Base-by-base conservation (phyloP, 2,113 vertebrate species). In the Lampris megalopsis region DNA sequence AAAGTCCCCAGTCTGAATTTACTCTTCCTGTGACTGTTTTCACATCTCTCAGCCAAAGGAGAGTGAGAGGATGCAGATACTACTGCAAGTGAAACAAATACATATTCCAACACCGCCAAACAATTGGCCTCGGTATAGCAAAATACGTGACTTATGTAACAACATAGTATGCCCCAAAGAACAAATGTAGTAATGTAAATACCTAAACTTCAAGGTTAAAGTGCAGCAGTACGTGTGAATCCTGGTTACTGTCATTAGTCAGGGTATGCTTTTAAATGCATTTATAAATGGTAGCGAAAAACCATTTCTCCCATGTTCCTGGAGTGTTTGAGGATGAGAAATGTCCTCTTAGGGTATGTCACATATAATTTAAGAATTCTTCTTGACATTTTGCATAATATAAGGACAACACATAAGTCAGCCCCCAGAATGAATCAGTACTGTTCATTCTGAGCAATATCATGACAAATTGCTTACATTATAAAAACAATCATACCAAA, bases 11-110 rank as follows among this genome's bases (percentile, higher is more conserved):
- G 93, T 86, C 93, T 84, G 84, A 94, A 94, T 95, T 93, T 62
- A 94, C 95, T 92, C 94, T 96, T 95, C 96, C 95, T 96, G 95
- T 95, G 89, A 93, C 92, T 94, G 94, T 97, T 96, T 93, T 93
- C 81, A 84, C 83, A 88, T 90, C 90, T 91, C 86, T 86, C 73
- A 77, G 69, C 78, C 77, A 74, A 85, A 87, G 80, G 70, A 86
- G 86, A 84, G 83, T 81, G 86, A 79, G 76, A 88, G 86, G 88
- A 90, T 89, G 85, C 76, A 90, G 82, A 84, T 82, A 85, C 79
- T 78, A 53, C 36, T 77, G 68, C 81, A 74, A 40, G 64, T 80
- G 78, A 86, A 83, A 87, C 79, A 84, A 89, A 90, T 65, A 54
- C 77, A 75, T 79, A 75, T 83, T 77, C 57, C 70, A 76, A 24